These are phyloP conservation scores for Hyperopisus bebe DNA, from an alignment of 2,113 vertebrate genomes.

Conservation along the genomic window DNA sequence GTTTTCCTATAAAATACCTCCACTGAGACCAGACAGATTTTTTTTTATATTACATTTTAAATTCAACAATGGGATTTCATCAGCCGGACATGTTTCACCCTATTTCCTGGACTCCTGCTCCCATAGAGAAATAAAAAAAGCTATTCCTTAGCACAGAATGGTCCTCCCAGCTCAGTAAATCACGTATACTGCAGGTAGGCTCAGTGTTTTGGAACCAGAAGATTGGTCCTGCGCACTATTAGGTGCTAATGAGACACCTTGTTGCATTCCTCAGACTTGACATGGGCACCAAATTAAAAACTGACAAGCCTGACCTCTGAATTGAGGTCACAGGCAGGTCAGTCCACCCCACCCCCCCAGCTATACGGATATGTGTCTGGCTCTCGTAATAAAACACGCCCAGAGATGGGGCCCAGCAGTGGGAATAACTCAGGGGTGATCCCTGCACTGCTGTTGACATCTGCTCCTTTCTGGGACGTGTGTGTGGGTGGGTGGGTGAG, in stretches of 20 bases:
- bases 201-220: constrained; percentile 42
- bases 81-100: constrained; percentile 11
- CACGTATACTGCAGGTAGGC: constrained; percentile 35
- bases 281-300: constrained; percentile 73
- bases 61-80: constrained; percentile 21
- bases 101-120: not conserved
- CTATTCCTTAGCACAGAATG: constrained; percentile 27
- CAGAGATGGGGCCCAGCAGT: not conserved
- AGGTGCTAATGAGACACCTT: constrained; percentile 65
- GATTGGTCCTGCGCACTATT: constrained; percentile 46
- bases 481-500: not conserved
- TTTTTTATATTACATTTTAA: constrained; percentile 25
- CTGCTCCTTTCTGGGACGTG: not conserved
- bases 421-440: constrained; percentile 10
- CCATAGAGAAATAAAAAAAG: constrained; percentile 15
- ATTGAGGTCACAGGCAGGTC: constrained; percentile 75
- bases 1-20: constrained; percentile 21
- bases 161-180: constrained; percentile 35
- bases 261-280: constrained; percentile 62
- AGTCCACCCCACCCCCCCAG: constrained; percentile 51
- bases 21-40: not conserved
- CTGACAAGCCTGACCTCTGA: constrained; percentile 68
- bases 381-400: constrained; percentile 43
- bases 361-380: constrained; percentile 51
- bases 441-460: not conserved